Evolutionary conservation across 2,888 invertebrate species (phyloP), one percentile per base, ranked within the genome.

Genomic region (Phaedon cochleariae): DNA sequence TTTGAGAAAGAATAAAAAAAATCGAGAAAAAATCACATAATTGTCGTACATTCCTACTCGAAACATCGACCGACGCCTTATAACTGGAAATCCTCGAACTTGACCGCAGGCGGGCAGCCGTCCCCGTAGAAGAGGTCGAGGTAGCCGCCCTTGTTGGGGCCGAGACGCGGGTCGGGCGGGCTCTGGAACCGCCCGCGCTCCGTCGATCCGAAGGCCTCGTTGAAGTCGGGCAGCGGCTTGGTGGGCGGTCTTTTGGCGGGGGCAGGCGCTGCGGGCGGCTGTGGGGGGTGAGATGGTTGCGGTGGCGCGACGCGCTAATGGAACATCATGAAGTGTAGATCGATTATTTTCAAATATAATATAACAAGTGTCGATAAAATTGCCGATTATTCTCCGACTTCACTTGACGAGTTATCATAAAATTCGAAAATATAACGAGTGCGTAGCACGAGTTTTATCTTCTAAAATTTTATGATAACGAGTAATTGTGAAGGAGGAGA

Each of bases 121-220:
- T 70, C 73, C 68, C 77, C 77, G 70, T 76, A 78, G 66, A 80
- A 80, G 60, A 77, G 80, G 64, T 82, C 82, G 55, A 81, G 65
- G 65, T 78, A 81, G 58, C 78, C 77, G 58, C 41, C 41, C 65
- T 81, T 81, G 71, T 77, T 81, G 54, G 76, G 76, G 15, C 72
- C 76, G 61, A 80, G 69, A 22, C 78, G 73, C 34, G 80, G 79
- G 73, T 81, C 81, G 2, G 83, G 82, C n/a, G 81, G 82, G 71
- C 82, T 82, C 60, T 82, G 82, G 73, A 93, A 94, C 70, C 92
- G 89, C n/a, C 94, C 94, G 71, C 94, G 91, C 83, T 93, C 94
- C 21, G 94, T 94, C 26, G 93, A 92, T 22, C 94, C 94, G 80
- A 94, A 94, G 0, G 94, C 93, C 84, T 93, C 93, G 80, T 93